Conservation (phyloP, 2,113 vertebrate species). For the Pardalotus punctatus region DNA sequence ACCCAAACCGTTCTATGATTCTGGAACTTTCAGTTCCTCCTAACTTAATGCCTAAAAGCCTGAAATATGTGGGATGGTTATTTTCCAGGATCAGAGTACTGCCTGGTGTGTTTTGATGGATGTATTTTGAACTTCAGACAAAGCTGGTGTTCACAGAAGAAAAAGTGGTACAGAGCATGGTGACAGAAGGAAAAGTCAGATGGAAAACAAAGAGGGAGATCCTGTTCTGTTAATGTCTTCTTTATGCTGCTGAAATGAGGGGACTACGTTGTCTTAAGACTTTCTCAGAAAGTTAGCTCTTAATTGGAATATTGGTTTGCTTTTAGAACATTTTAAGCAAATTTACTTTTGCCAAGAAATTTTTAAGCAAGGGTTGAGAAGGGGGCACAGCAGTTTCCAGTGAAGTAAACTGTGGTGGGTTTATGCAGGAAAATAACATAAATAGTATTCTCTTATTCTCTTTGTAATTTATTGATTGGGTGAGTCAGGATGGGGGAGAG, state of each 20-base stretch:
- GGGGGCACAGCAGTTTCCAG: neutral
- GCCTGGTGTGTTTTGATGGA: neutral
- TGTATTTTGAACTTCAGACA: neutral
- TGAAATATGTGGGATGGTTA: neutral
- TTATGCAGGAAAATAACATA: neutral
- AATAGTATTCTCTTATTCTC: neutral
- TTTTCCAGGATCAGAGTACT: neutral
- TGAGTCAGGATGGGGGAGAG: neutral
- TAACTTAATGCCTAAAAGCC: neutral
- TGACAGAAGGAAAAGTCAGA: neutral
- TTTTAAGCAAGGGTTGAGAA: neutral
- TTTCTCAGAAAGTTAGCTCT: neutral
- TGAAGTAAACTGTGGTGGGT: neutral
- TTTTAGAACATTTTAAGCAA: neutral
- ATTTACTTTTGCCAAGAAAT: neutral
- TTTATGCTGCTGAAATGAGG: neutral
- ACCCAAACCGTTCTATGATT: rapidly evolving
- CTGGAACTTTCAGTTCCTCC: neutral
- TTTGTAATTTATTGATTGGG: neutral
- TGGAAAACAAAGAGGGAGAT: neutral
- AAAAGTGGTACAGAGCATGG: neutral
- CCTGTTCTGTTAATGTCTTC: neutral
- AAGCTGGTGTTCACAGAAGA: neutral
- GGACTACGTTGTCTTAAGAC: neutral
- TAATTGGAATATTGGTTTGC: neutral